phyloP scores from a whole-genome alignment of 2,888 invertebrate species.

The Augiades crinisus region DNA sequence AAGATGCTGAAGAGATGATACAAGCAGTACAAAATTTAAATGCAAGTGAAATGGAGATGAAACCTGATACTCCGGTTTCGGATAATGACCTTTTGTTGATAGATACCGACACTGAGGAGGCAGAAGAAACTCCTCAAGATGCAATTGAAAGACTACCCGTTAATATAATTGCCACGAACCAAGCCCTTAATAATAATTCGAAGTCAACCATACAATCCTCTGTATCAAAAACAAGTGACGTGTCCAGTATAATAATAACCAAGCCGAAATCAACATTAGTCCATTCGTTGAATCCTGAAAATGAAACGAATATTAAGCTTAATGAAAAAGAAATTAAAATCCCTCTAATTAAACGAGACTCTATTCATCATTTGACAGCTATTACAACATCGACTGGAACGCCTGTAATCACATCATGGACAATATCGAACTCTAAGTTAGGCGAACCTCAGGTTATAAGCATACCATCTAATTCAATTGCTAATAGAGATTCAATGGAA shows the following conservation, averaged over 20 bases:
- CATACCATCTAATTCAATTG: conserved; percentile 47
- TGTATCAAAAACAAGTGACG: conserved; percentile 60
- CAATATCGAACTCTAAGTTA: conserved; percentile 70
- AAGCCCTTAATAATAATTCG: conserved; percentile 44
- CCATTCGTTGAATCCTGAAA: conserved; percentile 48
- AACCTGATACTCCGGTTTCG: conserved; percentile 92
- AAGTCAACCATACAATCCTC: conserved; percentile 51
- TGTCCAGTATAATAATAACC: conserved; percentile 65
- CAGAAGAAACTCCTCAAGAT: conserved; percentile 80
- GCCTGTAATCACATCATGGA: conserved; percentile 82
- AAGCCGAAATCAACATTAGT: conserved; percentile 57
- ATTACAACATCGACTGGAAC: conserved; percentile 54
- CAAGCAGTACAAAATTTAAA: conserved; percentile 92
- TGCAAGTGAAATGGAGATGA: conserved; percentile 86
- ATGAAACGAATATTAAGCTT: conserved; percentile 49
- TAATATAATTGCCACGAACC: conserved; percentile 63
- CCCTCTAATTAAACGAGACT: conserved; percentile 57
- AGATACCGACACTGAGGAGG: conserved; percentile 92
- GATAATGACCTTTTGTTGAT: conserved; percentile 92
- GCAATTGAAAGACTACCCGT: conserved; percentile 58
- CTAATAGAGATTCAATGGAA: conserved; percentile 54
- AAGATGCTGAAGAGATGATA: conserved; percentile 92
- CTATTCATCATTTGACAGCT: conserved; percentile 51
- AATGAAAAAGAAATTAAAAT: conserved; percentile 58
- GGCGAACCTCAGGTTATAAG: conserved; percentile 64